Conservation (phyloP, 1,140 invertebrate genomes). For the Branchinecta lindahli region DNA sequence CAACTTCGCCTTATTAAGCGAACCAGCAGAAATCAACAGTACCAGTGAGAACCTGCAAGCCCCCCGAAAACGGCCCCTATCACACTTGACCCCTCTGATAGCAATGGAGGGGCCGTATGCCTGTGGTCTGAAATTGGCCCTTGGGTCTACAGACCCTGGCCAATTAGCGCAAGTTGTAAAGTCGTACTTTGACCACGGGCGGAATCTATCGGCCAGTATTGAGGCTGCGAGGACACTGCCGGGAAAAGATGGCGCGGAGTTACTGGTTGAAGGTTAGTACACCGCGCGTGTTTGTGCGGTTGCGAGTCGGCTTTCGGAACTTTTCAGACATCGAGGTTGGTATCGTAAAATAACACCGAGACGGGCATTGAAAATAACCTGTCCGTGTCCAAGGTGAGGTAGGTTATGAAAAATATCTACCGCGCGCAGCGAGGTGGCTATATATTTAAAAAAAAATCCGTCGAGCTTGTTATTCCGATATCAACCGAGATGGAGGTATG, state of each 20-base stretch:
- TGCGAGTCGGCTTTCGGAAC: too few species aligned
- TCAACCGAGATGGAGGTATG: too few species aligned
- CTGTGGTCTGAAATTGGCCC: not conserved
- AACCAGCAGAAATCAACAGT: not conserved
- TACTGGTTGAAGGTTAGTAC: not conserved
- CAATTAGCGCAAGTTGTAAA: not conserved
- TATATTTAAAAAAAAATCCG: too few species aligned
- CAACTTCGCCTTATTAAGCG: not conserved
- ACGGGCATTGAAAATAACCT: too few species aligned
- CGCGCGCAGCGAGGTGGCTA: too few species aligned
- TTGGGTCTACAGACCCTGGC: not conserved
- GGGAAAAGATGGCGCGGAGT: not conserved
- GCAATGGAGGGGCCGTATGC: not conserved
- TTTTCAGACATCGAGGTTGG: too few species aligned
- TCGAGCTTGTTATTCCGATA: too few species aligned
- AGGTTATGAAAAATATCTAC: too few species aligned
- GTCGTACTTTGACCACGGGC: not conserved
- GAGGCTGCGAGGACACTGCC: not conserved
- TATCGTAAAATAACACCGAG: too few species aligned
- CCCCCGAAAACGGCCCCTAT: not conserved
- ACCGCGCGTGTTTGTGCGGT: too few species aligned
- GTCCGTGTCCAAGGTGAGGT: too few species aligned
- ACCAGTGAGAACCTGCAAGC: not conserved
- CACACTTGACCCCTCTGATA: not conserved
- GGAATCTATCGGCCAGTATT: not conserved